Evolutionary conservation across 2,888 invertebrate genomes (phyloP).

Genomic region (Geotrupes spiniger): DNA sequence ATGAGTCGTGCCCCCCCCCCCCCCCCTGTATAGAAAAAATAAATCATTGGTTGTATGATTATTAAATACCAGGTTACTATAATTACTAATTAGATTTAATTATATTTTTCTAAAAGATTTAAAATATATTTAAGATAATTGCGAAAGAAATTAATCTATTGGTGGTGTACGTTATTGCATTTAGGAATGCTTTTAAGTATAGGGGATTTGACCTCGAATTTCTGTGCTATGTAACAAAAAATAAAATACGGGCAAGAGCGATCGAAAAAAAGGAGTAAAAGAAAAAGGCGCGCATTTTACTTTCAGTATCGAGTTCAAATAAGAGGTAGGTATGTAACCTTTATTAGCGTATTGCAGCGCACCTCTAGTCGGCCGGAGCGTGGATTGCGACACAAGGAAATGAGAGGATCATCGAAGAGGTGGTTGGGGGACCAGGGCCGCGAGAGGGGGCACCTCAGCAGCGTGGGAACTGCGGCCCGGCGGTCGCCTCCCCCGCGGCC

Average conservation of each 20-base stretch:
- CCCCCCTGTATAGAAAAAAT: too few relatives aligned
- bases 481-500: slow-evolving; percentile 47
- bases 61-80: too few relatives aligned
- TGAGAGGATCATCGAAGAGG: slow-evolving; percentile 33
- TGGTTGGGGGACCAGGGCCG: slow-evolving; percentile 32
- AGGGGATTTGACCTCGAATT: slow-evolving; percentile 5
- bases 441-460: slow-evolving; percentile 38
- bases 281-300: slow-evolving; percentile 23
- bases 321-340: slow-evolving; percentile 34
- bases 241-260: neutral
- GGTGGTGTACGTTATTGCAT: too few relatives aligned
- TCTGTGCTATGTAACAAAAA: slow-evolving; percentile 5
- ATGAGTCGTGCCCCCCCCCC: too few relatives aligned
- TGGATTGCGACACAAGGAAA: slow-evolving; percentile 42
- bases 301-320: slow-evolving; percentile 29
- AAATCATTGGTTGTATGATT: too few relatives aligned
- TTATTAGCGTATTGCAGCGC: slow-evolving; percentile 33
- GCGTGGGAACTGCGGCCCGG: slow-evolving; percentile 46
- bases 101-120: too few relatives aligned
- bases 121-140: too few relatives aligned
- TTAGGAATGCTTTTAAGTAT: neutral
- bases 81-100: too few relatives aligned
- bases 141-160: too few relatives aligned
- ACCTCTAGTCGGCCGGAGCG: slow-evolving; percentile 25
- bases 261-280: slow-evolving; percentile 6